Base-by-base conservation (phyloP, 2,797 vertebrate genomes). In the Anguilla anguilla region DNA sequence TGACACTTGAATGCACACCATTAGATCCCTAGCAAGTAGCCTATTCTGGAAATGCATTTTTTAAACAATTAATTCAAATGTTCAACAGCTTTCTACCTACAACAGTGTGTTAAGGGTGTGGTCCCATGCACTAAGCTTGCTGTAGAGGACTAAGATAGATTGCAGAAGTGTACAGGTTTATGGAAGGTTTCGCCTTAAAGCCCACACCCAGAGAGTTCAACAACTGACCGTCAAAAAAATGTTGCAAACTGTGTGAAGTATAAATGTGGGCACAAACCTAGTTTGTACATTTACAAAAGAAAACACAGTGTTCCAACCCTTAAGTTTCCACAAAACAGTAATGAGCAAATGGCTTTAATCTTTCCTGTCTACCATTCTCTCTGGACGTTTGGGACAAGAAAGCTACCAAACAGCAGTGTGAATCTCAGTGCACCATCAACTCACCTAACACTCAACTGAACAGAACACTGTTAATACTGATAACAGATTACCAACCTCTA, bases 1-100 rank as follows among this genome's bases (percentile, higher is more conserved):
- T n/a, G 67, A 69, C 67, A 69, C 67, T 31, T 69, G n/a, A 69
- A 69, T 69, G n/a, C n/a, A 31, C 67, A 69, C 25, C 61, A 67
- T 67, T 67, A n/a, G 61, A 67, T 7, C n/a, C 22, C 67, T 31
- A 31, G 67, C n/a, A 69, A 28, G 67, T n/a, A 69, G 22, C 6
- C 59, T 51, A 51, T 51, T 51, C 49, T 51, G 51, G 49, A 57
- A 57, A 57, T 57, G 11, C 0, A 57, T 57, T 57, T 13, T 51
- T 51, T 35, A 35, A 51, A 13, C 10, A 57, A 57, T 1, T 17
- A 1, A 57, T 57, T 57, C 10, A 15, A 57, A 57, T 57, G 55
- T 57, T 57, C 55, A 57, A 69, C 67, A 28, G 22, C 61, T 67
- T 67, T 2, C 25, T 67, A 67, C 61, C 9, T 77, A 77, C 31